These are phyloP conservation scores for Suncus etruscus DNA, from an alignment of 2,113 vertebrate species.

Conservation along the genomic window DNA sequence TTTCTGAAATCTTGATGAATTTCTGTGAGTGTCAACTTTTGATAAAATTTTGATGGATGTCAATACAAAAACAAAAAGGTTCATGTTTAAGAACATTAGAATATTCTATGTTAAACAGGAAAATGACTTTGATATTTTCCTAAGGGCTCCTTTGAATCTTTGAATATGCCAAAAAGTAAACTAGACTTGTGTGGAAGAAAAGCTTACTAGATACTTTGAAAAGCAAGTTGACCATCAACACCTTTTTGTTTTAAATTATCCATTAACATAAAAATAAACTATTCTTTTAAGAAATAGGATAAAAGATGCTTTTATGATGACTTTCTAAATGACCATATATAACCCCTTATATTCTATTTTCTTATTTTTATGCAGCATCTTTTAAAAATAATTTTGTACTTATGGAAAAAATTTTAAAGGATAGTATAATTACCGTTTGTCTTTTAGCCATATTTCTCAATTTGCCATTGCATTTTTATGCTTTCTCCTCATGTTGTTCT, in stretches of 20 bases:
- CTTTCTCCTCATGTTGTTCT: background rate
- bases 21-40: too few species aligned
- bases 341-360: background rate
- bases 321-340: background rate
- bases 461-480: too few species aligned
- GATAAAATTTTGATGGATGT: constrained; percentile 18
- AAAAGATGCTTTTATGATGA: constrained; percentile 22
- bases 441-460: background rate
- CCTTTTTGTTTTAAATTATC: background rate
- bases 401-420: background rate
- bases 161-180: constrained; percentile 10
- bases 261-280: background rate
- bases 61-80: background rate
- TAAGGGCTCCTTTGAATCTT: background rate
- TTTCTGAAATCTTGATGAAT: constrained; percentile 21
- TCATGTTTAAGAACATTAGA: background rate
- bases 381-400: constrained; percentile 15
- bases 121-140: background rate
- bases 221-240: background rate
- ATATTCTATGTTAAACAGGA: constrained; percentile 42
- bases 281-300: constrained; percentile 23
- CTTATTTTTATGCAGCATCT: background rate
- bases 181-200: background rate
- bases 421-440: background rate
- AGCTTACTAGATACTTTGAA: background rate